Evolutionary conservation across 2,113 vertebrate genomes (phyloP), one percentile per base, ranked within the genome.

Genomic region (Nettapus auritus): DNA sequence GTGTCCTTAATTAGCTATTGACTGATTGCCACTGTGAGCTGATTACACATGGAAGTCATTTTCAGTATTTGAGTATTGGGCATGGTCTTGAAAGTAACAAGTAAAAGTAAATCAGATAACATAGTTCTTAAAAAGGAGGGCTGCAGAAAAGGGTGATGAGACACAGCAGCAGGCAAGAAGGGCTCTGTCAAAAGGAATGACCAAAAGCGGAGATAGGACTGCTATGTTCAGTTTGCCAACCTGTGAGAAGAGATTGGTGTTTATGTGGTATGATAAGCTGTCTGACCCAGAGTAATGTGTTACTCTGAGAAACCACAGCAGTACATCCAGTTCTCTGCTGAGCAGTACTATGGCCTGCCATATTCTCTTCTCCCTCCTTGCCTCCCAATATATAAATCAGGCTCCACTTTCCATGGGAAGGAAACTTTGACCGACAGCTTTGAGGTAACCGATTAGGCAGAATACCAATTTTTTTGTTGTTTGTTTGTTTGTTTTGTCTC

Each of bases 51-150:
- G 9, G 8, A 70, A 63, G 29, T 38, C 21, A 53, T n/a, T n/a
- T n/a, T n/a, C n/a, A n/a, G n/a, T n/a, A n/a, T 70, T 84, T 48
- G 38, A 31, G 21, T 53, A 25, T 8, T 48, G 29, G 29, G 4
- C 42, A 29, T 12, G 17, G 5, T 13, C 26, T 70, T 80, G 63
- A 64, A 55, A 71, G 40, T 52, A 50, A n/a, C n/a, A n/a, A n/a
- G n/a, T n/a, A n/a, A n/a, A n/a, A n/a, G n/a, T n/a, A n/a, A n/a
- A 5, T 56, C 0, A 1, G 34, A 19, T 40, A 34, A 33, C 5
- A 7, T 18, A n/a, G 29, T 40, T 40, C 26, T 38, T 52, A 34
- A 62, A 64, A 56, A 82, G 7, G 18, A 64, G 16, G n/a, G 6
- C n/a, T 55, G 31, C 16, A 7, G 56, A 62, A 73, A 52, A 63